Percentiles rank a stretch among this genome's conserved stretches.
These are phyloP conservation scores for Trichomycterus rosablanca DNA, from an alignment of 2,113 vertebrate genomes.

Conservation along the genomic window DNA sequence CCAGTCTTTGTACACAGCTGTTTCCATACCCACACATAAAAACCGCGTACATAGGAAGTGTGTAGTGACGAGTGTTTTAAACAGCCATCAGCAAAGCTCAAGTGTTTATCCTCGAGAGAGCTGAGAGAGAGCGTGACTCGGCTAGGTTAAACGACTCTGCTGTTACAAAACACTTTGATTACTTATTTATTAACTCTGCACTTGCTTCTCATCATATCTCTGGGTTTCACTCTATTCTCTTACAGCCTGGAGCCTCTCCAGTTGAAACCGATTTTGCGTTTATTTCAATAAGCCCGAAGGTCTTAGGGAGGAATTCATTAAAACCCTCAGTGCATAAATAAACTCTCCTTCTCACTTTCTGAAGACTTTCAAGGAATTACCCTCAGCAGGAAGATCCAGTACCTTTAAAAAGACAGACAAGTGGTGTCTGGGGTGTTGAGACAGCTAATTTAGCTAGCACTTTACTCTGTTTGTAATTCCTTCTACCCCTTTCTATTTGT, in stretches of 20 bases:
- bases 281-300: slow-evolving; percentile 36
- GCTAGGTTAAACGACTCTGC: slow-evolving; percentile 22
- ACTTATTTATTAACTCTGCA: slow-evolving; percentile 30
- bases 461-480: background rate
- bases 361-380: slow-evolving; percentile 28
- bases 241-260: slow-evolving; percentile 16
- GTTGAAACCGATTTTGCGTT: slow-evolving; percentile 23
- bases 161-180: slow-evolving; percentile 33
- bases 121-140: slow-evolving; percentile 1
- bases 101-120: slow-evolving; percentile 2
- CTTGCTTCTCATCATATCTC: slow-evolving; percentile 22
- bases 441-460: background rate
- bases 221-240: slow-evolving; percentile 1
- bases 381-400: slow-evolving; percentile 2
- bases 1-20: no score
- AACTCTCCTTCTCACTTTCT: slow-evolving; percentile 30
- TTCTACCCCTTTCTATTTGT: background rate
- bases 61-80: no score
- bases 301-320: slow-evolving; percentile 35
- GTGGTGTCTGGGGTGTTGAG: background rate
- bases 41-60: no score
- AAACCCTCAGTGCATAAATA: slow-evolving; percentile 31
- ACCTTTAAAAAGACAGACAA: background rate
- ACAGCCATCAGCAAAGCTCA: background rate
- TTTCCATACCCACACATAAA: no score